Base-by-base conservation (phyloP, 2,113 vertebrate species). In the human (Homo sapiens) region DNA sequence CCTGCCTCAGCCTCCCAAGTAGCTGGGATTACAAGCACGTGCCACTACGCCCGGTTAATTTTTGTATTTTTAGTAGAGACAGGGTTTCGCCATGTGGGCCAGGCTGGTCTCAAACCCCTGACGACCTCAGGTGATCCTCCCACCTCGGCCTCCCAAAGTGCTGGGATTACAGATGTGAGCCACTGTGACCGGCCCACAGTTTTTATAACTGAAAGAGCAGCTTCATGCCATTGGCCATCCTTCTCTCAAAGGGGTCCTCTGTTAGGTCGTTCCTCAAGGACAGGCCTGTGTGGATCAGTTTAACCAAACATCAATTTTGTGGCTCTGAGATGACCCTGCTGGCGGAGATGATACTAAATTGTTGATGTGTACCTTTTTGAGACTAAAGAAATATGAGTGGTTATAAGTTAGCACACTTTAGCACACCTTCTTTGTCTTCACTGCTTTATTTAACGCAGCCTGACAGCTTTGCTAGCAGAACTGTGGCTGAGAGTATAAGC, bases 371-470 rank as follows among this genome's bases (percentile, higher is more conserved):
- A 18, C 87, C 45, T 89, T 59, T 30, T n/a, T n/a, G 32, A 93
- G 89, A 85, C 38, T 25, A n/a, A 72, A 27, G 43, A 40, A 92
- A 93, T 64, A 23, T 16, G 23, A 89, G 50, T 85, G 79, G 30
- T 78, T 86, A 14, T 50, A 38, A 32, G 18, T 48, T 35, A 64
- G n/a, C n/a, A 13, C 25, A 14, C 16, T 40, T 25, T 16, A 81
- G 52, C 48, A 18, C 0, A 0, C 20, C 43, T 35, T 18, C 35
- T 81, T 75, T 43, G 52, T 82, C 9, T 1, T n/a, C 9, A 0
- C 38, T 22, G 7, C 5, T 40, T 35, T 64, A 0, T 43, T 43
- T 48, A 64, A 70, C 4, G 40, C 17, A 66, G 38, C 40, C 43
- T 16, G 50, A 38, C 35, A 86, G 66, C 66, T 72, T 40, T 40